Conservation (phyloP, 1,140 invertebrate genomes). For the Sminthurinus signatus region DNA sequence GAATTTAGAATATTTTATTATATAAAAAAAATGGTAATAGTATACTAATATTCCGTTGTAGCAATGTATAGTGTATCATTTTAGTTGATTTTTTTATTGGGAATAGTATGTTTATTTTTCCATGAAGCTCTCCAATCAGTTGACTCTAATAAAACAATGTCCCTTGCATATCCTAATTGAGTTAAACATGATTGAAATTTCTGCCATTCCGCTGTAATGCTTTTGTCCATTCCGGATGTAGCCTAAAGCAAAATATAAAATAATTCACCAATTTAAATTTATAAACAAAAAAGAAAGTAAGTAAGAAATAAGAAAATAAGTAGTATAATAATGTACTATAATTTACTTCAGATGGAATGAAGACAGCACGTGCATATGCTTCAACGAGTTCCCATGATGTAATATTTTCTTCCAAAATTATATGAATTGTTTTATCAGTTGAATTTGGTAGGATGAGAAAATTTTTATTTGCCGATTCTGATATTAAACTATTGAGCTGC, state of each 20-base stretch:
- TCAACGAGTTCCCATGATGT: conserved; percentile 47
- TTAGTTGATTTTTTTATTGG: too few relatives aligned
- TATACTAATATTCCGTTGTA: too few relatives aligned
- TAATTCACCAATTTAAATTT: background rate
- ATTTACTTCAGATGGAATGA: too few relatives aligned
- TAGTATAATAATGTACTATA: too few relatives aligned
- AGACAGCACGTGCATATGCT: conserved; percentile 52
- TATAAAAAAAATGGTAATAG: too few relatives aligned
- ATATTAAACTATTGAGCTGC: too few relatives aligned
- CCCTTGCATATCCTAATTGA: conserved; percentile 6
- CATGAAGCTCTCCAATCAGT: conserved; percentile 37
- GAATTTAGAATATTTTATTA: too few relatives aligned
- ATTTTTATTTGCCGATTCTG: conserved; percentile 45
- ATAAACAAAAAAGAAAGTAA: too few relatives aligned
- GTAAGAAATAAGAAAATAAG: too few relatives aligned
- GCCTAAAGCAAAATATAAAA: background rate
- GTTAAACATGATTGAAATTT: background rate
- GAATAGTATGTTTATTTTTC: too few relatives aligned
- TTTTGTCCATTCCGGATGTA: background rate
- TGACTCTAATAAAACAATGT: conserved; percentile 23
- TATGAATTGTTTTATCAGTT: conserved; percentile 47
- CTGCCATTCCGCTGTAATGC: background rate
- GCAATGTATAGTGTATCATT: too few relatives aligned
- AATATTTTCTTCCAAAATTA: conserved; percentile 48
- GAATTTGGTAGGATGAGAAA: conserved; percentile 51